Base-by-base conservation (phyloP, 2,797 vertebrate species). In the Anisognathus igniventris region DNA sequence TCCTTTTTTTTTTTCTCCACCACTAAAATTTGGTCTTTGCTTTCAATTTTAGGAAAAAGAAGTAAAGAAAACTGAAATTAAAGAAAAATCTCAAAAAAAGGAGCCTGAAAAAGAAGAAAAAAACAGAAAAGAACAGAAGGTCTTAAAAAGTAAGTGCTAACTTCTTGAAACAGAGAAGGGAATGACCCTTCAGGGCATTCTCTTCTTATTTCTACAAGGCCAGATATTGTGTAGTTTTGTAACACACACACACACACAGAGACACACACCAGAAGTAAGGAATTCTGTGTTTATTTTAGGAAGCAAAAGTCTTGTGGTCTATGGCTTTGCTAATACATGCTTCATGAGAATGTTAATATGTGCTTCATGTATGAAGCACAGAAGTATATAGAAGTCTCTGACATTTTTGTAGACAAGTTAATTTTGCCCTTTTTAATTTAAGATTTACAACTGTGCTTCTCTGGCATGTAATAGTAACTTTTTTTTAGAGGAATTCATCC, bases 21-120 rank as follows among this genome's bases (percentile, higher is more conserved):
- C 19, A 10, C 50, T 90, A 68, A 44, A 87, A 45, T 92, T 95
- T 89, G 45, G 79, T 78, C 18, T 83, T 80, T 96, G 75, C 45
- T 39, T 51, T 97, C n/a, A 92, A 9, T 94, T 85, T 51, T 74
- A 98, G 97, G 98, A 98, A 79, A 99, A 98, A 94, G 66, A 98
- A 42, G 85, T 92, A 74, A 99, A 98, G 97, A 99, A 99, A 92
- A 98, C 93, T 54, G 98, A 98, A 94, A 50, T 81, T 57, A 98
- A 98, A 96, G 98, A 98, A 84, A 98, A 98, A 81, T 94, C 96
- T 25, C 98, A 93, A 73, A 99, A 98, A 96, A 99, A 96, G 74
- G 99, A 99, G 18, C 44, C 94, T 9, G 98, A 99, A 85, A 99
- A 98, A 95, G 97, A 97, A 19, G 99, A 99, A 71, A 99, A 98